phyloP scores from a whole-genome alignment of 2,113 vertebrate genomes.

The Ctenomys sociabilis region DNA sequence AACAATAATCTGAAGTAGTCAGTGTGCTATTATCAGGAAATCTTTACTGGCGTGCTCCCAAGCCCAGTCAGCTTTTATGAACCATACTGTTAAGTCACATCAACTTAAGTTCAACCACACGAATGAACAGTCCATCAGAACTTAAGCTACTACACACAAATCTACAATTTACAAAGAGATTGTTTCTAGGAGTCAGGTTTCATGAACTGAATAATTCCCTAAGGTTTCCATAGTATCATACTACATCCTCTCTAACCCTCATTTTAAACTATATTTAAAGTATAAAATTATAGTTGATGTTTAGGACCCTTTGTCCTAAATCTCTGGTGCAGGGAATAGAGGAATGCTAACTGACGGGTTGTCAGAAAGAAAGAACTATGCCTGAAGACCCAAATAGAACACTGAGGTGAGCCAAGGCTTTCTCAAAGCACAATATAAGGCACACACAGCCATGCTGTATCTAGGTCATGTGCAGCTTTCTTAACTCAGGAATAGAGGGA shows the following conservation, averaged over 20 bases:
- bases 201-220: background rate
- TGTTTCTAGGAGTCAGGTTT: background rate
- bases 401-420: background rate
- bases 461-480: background rate
- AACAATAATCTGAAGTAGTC: background rate
- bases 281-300: background rate
- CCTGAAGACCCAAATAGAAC: background rate
- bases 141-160: background rate
- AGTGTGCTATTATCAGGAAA: slow-evolving; percentile 59
- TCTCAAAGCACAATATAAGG: accelerated
- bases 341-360: accelerated
- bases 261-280: background rate
- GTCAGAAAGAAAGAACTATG: background rate
- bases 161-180: background rate
- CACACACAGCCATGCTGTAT: background rate
- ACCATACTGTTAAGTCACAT: slow-evolving; percentile 43
- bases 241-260: background rate
- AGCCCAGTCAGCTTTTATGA: slow-evolving; percentile 52
- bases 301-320: background rate
- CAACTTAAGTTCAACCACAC: background rate
- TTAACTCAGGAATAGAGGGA: background rate
- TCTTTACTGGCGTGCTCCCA: slow-evolving; percentile 36
- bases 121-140: background rate
- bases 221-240: background rate
- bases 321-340: background rate